Evolutionary conservation across 2,797 vertebrate genomes (phyloP).

Genomic region (Clamator glandarius): DNA sequence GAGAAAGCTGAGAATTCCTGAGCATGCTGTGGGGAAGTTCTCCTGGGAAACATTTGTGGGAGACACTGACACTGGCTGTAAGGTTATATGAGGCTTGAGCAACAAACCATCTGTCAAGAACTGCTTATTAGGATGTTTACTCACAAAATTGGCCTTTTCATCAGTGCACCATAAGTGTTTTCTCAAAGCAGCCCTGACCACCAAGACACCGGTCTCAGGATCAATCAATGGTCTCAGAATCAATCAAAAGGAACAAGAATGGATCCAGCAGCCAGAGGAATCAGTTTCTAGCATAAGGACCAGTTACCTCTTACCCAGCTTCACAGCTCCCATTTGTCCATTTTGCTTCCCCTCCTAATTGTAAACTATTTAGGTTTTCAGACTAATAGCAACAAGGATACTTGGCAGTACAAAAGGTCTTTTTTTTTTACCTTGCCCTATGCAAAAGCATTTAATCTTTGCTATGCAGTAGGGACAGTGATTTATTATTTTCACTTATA

Average conservation of each 20-base stretch:
- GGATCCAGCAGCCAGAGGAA: background rate
- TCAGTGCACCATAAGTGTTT: background rate
- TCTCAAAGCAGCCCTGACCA: constrained; percentile 23
- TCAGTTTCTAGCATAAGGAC: background rate
- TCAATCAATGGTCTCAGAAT: background rate
- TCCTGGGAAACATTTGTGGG: constrained; percentile 29
- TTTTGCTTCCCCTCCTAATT: background rate
- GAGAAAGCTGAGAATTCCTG: background rate
- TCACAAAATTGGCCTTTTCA: constrained; percentile 26
- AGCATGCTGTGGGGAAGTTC: background rate
- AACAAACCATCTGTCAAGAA: constrained; percentile 42
- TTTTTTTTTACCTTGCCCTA: background rate
- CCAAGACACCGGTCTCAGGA: background rate
- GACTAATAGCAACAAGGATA: background rate
- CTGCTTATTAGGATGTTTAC: constrained; percentile 50
- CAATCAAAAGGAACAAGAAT: background rate
- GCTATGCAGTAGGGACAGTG: background rate
- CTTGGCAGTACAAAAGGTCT: background rate
- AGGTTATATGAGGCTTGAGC: background rate
- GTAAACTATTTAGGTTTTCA: background rate
- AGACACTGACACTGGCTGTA: constrained; percentile 6
- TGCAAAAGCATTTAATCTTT: background rate
- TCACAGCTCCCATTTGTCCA: background rate
- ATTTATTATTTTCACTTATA: background rate
- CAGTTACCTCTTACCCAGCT: background rate